These are phyloP conservation scores for Montifringilla adamsi DNA, from an alignment of 2,113 vertebrate species.

Conservation along the genomic window DNA sequence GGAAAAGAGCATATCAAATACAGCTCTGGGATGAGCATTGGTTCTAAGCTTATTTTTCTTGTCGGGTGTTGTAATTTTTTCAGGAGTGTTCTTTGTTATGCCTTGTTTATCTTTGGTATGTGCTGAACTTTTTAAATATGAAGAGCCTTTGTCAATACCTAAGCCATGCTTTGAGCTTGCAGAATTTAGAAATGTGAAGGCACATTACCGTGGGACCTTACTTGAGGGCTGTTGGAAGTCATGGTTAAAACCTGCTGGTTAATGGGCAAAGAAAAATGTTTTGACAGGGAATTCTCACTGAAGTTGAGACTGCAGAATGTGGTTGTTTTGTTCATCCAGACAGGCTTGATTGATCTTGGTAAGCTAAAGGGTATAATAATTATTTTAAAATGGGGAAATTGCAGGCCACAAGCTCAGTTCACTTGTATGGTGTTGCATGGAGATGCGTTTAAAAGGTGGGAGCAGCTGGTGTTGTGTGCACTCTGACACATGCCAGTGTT, in stretches of 20 bases:
- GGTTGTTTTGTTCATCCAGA: neutral
- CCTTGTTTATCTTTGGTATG: neutral
- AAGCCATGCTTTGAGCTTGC: neutral
- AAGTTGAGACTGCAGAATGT: neutral
- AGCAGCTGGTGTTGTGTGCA: neutral
- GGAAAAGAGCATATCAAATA: neutral
- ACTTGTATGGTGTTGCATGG: fast-evolving
- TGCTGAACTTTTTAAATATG: neutral
- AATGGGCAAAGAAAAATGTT: neutral
- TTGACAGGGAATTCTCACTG: neutral
- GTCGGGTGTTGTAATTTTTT: neutral
- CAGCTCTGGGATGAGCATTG: neutral
- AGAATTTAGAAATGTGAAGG: neutral
- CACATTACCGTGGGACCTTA: neutral
- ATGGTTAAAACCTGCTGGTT: neutral
- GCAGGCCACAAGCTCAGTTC: neutral
- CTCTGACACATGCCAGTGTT: neutral
- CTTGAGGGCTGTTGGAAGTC: neutral
- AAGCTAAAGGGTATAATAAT: neutral
- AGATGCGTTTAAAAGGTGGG: neutral
- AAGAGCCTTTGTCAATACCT: neutral
- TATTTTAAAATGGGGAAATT: neutral
- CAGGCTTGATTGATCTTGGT: neutral
- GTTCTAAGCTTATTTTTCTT: constrained; percentile 4
- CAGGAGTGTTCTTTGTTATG: constrained; percentile 3